Base-by-base conservation (phyloP, 2,113 vertebrate species). In the Phrynosoma platyrhinos region DNA sequence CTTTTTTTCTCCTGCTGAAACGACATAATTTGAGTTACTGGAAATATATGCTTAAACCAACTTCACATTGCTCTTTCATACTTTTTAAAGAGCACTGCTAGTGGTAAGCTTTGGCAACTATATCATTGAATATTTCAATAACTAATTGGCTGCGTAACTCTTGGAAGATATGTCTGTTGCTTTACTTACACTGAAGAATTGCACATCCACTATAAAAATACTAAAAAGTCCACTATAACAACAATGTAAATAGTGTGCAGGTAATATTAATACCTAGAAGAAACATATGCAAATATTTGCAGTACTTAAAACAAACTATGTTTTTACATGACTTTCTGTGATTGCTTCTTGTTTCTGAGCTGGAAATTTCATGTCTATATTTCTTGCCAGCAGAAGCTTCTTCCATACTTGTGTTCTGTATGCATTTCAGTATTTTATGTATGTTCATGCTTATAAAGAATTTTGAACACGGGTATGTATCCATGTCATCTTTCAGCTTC, bases 401-500 rank as follows among this genome's bases (percentile, higher is more conserved):
- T 72, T 55, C 69, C 40, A 82, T 62, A 27, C 68, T 36, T 83
- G 5, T 81, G 55, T 55, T 72, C n/a, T 55, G 69, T 84, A 81
- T 79, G 78, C 52, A 30, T 9, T 40, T 53, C 32, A 76, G 32
- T 79, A 62, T 68, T 18, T 32, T 69, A 23, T 68, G 42, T 79
- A 20, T 77, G 36, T 77, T 42, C 10, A 36, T 79, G 78, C 27
- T 82, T 8, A 88, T 84, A 81, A 83, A 76, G 2, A 30, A 66
- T 30, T 87, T 71, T 20, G 32, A 93, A 74, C 5, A 21, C 47
- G 13, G 9, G 20, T 58, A 69, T 62, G 4, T 68, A 68, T 18
- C 53, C 36, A 18, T 0, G 0, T 10, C 68, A 78, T 75, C n/a
- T 1, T 5, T 40, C 36, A 36, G 12, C 14, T 79, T 36, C 47